These are phyloP conservation scores for Chondrilla cf. caribensis DNA, from an alignment of 37 sponge, comb jelly and placozoan genomes.

Conservation along the genomic window DNA sequence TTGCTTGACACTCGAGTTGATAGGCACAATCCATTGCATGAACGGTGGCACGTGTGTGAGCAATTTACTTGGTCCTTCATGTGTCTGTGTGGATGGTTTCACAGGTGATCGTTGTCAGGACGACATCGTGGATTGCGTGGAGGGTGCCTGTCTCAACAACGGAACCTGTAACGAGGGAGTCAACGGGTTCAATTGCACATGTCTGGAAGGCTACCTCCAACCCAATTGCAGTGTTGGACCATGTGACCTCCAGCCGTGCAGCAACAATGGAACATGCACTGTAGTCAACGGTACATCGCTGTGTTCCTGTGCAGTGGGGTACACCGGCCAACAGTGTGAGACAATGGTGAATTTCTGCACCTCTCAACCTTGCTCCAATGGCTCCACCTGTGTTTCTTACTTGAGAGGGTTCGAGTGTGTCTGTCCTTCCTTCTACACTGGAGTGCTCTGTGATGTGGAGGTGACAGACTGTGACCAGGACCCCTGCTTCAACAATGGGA, in stretches of 20 bases:
- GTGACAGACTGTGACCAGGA: slow-evolving; percentile 10
- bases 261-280: slow-evolving; percentile 19
- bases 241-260: slow-evolving; percentile 23
- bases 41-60: slow-evolving; percentile 48
- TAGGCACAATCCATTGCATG: slow-evolving; percentile 31
- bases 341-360: background rate
- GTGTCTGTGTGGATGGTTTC: slow-evolving; percentile 12
- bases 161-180: slow-evolving; percentile 28
- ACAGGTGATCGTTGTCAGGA: slow-evolving; percentile 33
- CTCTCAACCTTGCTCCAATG: slow-evolving; percentile 23
- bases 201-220: slow-evolving; percentile 10
- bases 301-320: background rate
- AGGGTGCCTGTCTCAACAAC: slow-evolving; percentile 33
- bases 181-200: slow-evolving; percentile 16
- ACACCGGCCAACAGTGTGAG: slow-evolving; percentile 23
- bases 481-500: slow-evolving; percentile 28
- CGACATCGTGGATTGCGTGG: slow-evolving; percentile 26
- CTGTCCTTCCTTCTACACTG: slow-evolving; percentile 16
- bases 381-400: slow-evolving; percentile 8
- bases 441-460: slow-evolving; percentile 2
- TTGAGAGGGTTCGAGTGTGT: background rate
- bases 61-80: background rate
- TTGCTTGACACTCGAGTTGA: background rate
- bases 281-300: background rate
- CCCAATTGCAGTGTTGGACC: background rate